phyloP scores from a whole-genome alignment of 2,888 invertebrate genomes.

The Drosophila sordidapex region DNA sequence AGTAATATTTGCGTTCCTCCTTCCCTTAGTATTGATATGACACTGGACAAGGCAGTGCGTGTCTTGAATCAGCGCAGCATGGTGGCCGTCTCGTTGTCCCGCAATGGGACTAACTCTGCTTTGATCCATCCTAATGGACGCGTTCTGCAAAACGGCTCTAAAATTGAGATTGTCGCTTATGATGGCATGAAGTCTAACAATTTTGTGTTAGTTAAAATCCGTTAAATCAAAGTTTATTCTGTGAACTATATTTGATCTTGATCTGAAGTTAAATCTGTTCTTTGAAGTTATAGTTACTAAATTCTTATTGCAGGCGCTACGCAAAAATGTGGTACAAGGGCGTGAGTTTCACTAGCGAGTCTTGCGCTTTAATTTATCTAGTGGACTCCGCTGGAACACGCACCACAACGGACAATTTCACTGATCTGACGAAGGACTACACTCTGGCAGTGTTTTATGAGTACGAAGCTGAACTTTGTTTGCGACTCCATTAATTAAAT shows the following conservation, averaged over 20 bases:
- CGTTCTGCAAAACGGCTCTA: slow-evolving; percentile 93
- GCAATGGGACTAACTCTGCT: slow-evolving; percentile 92
- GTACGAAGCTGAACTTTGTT: slow-evolving; percentile 83
- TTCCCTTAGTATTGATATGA: slow-evolving; percentile 90
- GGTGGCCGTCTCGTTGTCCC: slow-evolving; percentile 92
- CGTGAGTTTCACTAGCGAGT: slow-evolving; percentile 94
- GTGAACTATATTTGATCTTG: neutral
- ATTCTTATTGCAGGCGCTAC: slow-evolving; percentile 86
- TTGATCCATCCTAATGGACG: slow-evolving; percentile 94
- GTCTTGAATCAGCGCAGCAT: slow-evolving; percentile 88
- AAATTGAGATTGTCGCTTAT: slow-evolving; percentile 93
- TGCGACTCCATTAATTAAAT: neutral
- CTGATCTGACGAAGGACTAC: slow-evolving; percentile 93
- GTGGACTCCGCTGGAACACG: slow-evolving; percentile 95
- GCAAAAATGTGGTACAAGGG: slow-evolving; percentile 98
- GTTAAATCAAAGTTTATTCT: neutral
- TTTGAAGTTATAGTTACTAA: neutral
- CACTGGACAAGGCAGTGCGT: slow-evolving; percentile 89
- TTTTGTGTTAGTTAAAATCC: slow-evolving; percentile 86
- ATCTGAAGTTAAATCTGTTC: neutral
- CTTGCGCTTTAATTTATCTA: slow-evolving; percentile 93
- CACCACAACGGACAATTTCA: slow-evolving; percentile 94
- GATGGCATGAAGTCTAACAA: slow-evolving; percentile 93
- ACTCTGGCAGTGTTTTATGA: slow-evolving; percentile 93
- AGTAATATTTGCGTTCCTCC: slow-evolving; percentile 14